Conservation (phyloP, 2,888 invertebrate genomes). For the Tenthredo distinguenda region DNA sequence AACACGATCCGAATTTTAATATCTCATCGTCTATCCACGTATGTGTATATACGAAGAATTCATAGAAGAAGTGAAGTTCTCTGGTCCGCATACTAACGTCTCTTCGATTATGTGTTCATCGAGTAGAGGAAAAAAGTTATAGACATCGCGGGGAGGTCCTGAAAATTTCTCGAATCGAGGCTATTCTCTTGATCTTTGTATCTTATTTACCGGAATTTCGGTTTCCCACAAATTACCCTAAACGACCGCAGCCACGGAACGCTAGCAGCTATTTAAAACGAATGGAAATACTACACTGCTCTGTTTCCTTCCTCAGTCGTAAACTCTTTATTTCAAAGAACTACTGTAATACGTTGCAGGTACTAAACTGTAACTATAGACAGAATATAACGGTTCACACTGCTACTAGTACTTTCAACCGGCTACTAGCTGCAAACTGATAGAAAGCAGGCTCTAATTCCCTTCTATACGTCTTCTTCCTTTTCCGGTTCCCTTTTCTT, state of each 20-base stretch:
- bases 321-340: conserved; percentile 17
- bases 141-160: neutral
- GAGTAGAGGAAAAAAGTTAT: neutral
- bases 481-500: neutral
- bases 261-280: neutral
- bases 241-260: neutral
- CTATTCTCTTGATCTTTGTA: neutral
- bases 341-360: neutral
- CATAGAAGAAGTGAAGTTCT: neutral
- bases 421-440: neutral
- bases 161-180: neutral
- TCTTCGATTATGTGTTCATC: neutral
- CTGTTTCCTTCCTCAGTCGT: conserved; percentile 14
- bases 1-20: neutral
- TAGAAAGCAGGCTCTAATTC: conserved; percentile 25
- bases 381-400: conserved; percentile 25
- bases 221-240: neutral
- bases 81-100: conserved; percentile 1
- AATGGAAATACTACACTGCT: neutral
- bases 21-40: neutral
- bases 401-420: neutral
- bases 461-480: neutral
- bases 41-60: neutral
- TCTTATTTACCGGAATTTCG: neutral
- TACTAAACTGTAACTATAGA: neutral